Base-by-base conservation (phyloP, 2,888 invertebrate genomes). In the Hydriomena furcata region DNA sequence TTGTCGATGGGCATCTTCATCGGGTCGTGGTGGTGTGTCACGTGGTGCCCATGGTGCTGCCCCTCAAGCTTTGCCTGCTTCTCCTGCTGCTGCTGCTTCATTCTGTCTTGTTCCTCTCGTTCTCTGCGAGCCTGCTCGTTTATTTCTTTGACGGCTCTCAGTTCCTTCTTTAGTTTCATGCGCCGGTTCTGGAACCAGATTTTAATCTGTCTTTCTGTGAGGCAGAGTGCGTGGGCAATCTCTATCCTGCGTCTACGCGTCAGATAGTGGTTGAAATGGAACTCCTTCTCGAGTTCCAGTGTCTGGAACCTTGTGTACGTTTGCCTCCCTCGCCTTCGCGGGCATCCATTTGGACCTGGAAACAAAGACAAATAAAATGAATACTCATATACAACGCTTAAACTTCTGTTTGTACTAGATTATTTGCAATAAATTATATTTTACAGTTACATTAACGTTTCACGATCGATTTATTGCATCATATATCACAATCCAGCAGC, bases 251-350 rank as follows among this genome's bases (percentile, higher is more conserved):
- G 94, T 82, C 98, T 93, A 80, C 99, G 94, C 71, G 98, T 98
- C 85, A 99, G 93, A 90, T 99, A 99, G 82, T 98, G 98, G 91
- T 98, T 99, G 92, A 98, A 98, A 82, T 98, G 97, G 92, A 99
- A 99, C 92, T 99, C 99, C 91, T 98, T 98, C 89, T 99, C 99
- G 88, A 99, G 93, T 84, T 99, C 98, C 90, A 98, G 92, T 13
- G 99, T 99, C 91, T 99, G 99, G 93, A 98, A 98, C 76, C 98
- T 95, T 63, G 98, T 99, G 93, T 99, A 99, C 10, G 99, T 99
- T 91, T 99, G 98, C 68, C 99, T 93, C 55, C 98, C 98, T 75
- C 98, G 94, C 82, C 98, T 94, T 77, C 98, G 93, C 60, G 98
- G 97, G 83, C 97, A 98, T 55, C 97, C 97, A 82, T 98, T 98